These are phyloP conservation scores for Tribolium madens DNA, from an alignment of 1,140 invertebrate genomes.

Conservation along the genomic window DNA sequence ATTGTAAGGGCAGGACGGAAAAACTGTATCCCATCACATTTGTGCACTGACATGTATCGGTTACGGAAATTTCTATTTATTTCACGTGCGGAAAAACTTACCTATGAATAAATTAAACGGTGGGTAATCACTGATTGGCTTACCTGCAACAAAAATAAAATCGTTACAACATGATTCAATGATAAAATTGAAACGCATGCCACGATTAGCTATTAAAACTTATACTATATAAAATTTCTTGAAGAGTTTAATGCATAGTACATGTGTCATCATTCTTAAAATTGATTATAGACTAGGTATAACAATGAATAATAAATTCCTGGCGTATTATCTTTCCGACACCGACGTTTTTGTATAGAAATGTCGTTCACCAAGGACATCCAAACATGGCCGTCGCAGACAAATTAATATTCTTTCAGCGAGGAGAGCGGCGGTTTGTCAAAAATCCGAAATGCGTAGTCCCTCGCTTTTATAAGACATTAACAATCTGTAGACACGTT, in stretches of 20 bases:
- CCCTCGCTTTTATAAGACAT: slow-evolving; percentile 28
- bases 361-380: slow-evolving; percentile 17
- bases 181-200: neutral
- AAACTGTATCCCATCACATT: slow-evolving; percentile 6
- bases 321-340: slow-evolving; percentile 25
- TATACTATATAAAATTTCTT: slow-evolving; percentile 17
- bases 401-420: slow-evolving; percentile 37
- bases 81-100: neutral
- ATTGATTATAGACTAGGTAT: slow-evolving; percentile 19
- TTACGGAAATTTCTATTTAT: slow-evolving; percentile 13
- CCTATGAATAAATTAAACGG: slow-evolving; percentile 18
- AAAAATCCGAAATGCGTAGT: slow-evolving; percentile 29
- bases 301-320: slow-evolving; percentile 38
- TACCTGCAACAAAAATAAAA: slow-evolving; percentile 18
- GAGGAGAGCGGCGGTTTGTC: slow-evolving; percentile 28
- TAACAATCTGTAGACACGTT: slow-evolving; percentile 49
- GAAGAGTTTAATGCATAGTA: neutral
- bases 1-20: neutral
- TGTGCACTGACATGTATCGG: slow-evolving; percentile 24
- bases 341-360: slow-evolving; percentile 12
- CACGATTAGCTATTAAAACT: neutral
- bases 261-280: slow-evolving; percentile 17
- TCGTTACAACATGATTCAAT: neutral
- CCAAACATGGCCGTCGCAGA: slow-evolving; percentile 5
- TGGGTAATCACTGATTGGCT: neutral